phyloP scores from a whole-genome alignment of 2,888 invertebrate species.

The Tipula helvola region DNA sequence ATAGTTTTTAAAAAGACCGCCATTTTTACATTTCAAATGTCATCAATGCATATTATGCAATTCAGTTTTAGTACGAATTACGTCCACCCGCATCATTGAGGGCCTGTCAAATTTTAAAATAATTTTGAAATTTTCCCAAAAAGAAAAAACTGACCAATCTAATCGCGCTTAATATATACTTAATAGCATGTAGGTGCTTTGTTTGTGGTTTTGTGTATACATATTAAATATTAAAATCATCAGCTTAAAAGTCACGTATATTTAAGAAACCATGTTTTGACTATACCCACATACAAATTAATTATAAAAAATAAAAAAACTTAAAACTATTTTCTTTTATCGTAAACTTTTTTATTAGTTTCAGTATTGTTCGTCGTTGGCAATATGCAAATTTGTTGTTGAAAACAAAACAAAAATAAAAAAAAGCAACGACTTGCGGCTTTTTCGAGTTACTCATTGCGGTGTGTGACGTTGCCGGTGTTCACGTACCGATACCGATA shows the following conservation, averaged over 20 bases:
- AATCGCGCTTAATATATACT: neutral
- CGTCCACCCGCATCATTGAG: neutral
- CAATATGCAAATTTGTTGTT: neutral
- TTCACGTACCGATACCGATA: neutral
- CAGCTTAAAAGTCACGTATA: neutral
- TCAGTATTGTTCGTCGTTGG: neutral
- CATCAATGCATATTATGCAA: neutral
- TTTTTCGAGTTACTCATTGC: neutral
- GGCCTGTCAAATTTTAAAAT: neutral
- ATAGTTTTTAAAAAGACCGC: neutral
- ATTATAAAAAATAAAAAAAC: neutral
- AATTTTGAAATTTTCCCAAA: neutral
- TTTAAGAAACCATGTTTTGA: neutral
- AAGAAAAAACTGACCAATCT: neutral
- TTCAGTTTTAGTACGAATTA: neutral
- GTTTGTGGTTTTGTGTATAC: neutral
- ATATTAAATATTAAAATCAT: neutral
- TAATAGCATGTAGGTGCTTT: neutral
- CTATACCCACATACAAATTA: neutral
- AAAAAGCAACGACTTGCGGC: neutral
- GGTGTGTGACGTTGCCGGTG: neutral
- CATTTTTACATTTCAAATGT: neutral
- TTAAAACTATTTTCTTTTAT: neutral
- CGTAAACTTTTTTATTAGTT: neutral
- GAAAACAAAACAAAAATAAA: neutral